Evolutionary conservation across 2,888 invertebrate species (phyloP), one percentile per base, ranked within the genome.

Genomic region (Pollenia amentaria): DNA sequence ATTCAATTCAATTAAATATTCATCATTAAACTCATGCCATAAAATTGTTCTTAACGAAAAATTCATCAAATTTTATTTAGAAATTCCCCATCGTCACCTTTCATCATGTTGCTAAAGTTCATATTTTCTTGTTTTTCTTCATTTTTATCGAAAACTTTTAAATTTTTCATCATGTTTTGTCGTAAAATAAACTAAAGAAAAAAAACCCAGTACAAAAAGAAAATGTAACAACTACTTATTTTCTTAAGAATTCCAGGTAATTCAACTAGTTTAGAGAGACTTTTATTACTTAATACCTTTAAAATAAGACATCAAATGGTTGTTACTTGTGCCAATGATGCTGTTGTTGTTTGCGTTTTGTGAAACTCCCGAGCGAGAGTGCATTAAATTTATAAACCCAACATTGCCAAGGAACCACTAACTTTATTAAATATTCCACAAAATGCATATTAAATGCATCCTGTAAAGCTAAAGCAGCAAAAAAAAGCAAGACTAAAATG

Each of bases 361-460:
- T 65, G 53, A 29, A 65, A 53, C 21, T 75, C 3, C 67, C 1
- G 53, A 77, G 80, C 80, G 18, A 80, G 55, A 84, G 84, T 87
- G 87, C 84, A 87, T 84, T 87, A 87, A 84, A 75, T 87, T 87
- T 84, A 84, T 84, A 84, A 87, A 81, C 87, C 73, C 38, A 67
- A 65, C 51, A 51, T 75, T 79, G 62, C 44, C 48, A 72, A 62
- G 29, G 67, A 87, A 89, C 90, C 86, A 83, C 85, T 86, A 88
- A 87, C 75, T 90, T 90, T 91, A 91, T 91, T 90, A 91, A 91
- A 91, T 91, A 91, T 90, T 90, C 91, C 90, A 90, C 90, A 91
- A 91, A 91, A 91, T 91, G 91, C 91, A 91, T 91, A 91, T 91
- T 91, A 91, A 91, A 91, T 91, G 91, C 92, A 90, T 90, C 90